Evolutionary conservation across 2,113 vertebrate species (phyloP).

Genomic region (Ursus arctos): DNA sequence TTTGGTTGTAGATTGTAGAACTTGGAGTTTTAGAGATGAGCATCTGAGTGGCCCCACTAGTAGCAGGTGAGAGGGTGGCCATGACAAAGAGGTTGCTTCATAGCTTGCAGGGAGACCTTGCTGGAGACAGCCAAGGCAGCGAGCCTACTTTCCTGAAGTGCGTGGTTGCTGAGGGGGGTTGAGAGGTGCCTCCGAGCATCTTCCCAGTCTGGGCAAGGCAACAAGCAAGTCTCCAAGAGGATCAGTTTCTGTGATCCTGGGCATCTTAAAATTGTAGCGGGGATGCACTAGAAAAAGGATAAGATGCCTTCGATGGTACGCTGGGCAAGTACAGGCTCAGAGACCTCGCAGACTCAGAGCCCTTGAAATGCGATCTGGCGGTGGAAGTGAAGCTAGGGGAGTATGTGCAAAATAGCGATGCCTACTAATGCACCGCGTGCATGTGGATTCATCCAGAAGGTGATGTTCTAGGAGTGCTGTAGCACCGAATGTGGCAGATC

Average conservation of each 20-base stretch:
- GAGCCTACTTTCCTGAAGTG: not conserved
- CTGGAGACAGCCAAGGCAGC: not conserved
- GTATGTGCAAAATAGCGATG: not conserved
- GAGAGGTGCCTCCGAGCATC: not conserved
- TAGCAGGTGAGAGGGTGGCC: not conserved
- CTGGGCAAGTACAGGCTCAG: not conserved
- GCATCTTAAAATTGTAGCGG: not conserved
- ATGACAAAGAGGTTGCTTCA: not conserved
- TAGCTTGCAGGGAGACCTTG: not conserved
- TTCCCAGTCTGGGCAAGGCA: not conserved
- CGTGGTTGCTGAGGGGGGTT: not conserved
- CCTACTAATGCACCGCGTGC: not conserved
- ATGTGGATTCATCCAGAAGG: not conserved
- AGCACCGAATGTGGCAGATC: too few relatives aligned
- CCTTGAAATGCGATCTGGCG: not conserved
- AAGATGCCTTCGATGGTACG: too few relatives aligned
- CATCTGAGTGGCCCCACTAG: fast-evolving
- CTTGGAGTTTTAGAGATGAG: not conserved
- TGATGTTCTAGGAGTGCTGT: not conserved
- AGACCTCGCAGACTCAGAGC: not conserved
- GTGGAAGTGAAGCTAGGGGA: not conserved
- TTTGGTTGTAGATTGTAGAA: not conserved
- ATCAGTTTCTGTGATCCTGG: not conserved
- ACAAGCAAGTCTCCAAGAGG: not conserved
- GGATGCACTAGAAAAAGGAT: not conserved